Evolutionary conservation across 2,888 invertebrate species (phyloP), one percentile per base, ranked within the genome.

Genomic region (Octodonta nipae): DNA sequence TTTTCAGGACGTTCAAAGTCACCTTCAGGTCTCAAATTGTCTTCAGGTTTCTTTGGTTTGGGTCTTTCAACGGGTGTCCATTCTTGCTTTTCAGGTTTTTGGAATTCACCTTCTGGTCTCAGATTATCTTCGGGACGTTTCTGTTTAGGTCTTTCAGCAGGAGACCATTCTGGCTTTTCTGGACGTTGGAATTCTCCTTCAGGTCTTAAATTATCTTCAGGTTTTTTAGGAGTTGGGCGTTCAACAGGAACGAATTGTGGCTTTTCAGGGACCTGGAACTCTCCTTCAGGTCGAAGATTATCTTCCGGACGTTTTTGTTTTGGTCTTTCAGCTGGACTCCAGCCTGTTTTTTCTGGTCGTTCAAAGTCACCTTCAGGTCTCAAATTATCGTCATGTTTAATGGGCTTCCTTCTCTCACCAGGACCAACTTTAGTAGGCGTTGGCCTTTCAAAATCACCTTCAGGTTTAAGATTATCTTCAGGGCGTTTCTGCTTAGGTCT

Each of bases 1-100:
- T 47, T 52, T 17, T 56, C 55, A 0, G 47, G 55, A 49, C 52
- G 58, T 41, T 70, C 66, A 47, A 73, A 71, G 0, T 67, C 67
- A 3, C 73, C 73, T 56, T 71, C 71, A 1, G 68, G 70, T 35
- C 56, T 55, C 2, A 74, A 48, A 39, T 71, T 71, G 43, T 73
- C 71, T 13, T 38, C 38, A 24, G 39, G 35, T 61, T 62, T 26
- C 62, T 59, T 36, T 44, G 52, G 56, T 35, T 0, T 65, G 66
- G 28, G 58, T 62, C 13, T 52, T 63, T 15, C 61, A 3, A 50
- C 52, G 55, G 64, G 64, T 36, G 49, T 40, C 3, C 54, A 63
- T 33, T 55, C 50, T 5, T 53, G 57, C 34, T 45, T 50, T 15
- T 53, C 53, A 0, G 60, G 65, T 2, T 54, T 37, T 33, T 65